Base-by-base conservation (phyloP, 2,113 vertebrate species). In the Paracanthobrama guichenoti region DNA sequence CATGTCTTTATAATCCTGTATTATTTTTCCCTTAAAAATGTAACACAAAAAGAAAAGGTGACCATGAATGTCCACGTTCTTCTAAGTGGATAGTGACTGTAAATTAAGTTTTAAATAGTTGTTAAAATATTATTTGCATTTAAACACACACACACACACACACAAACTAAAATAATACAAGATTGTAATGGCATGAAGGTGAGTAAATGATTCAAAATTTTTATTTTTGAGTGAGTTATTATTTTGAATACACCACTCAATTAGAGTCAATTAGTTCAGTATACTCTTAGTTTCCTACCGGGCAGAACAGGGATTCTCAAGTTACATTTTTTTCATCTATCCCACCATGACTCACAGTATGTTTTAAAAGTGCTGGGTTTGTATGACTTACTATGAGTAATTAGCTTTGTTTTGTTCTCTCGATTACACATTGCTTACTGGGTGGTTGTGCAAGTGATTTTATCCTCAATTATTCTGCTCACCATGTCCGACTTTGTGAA, bases 241-340 rank as follows among this genome's bases (percentile, higher is more conserved):
- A 35, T 66, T 74, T 50, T 26, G 16, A 50, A 16, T 26, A 48
- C 14, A 44, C 12, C 42, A 1, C 13, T 48, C 24, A 48, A 3
- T 50, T 0, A 73, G 69, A n/a, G 24, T n/a, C 35, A 48, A 26
- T 48, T 14, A 26, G 20, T 46, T 72, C 11, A 73, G n/a, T 50
- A 3, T 75, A 53, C 48, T 6, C 5, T 69, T 74, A 81, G 28
- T 18, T 35, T 35, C 64, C 64, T 35, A 39, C 31, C 1, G 4
- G 64, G 64, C 22, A 59, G 20, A n/a, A 10, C 3, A 3, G 7
- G 20, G 9, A 16, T 67, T 67, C 64, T 67, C 26, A 2, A 28
- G 13, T 46, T 26, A 26, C 66, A 77, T 22, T 84, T 81, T n/a
- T 4, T 57, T 57, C 20, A 39, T 75, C 67, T 60, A 20, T 57